Evolutionary conservation across 2,113 vertebrate species (phyloP), one percentile per base, ranked within the genome.

Genomic region (Leptodactylus fuscus): DNA sequence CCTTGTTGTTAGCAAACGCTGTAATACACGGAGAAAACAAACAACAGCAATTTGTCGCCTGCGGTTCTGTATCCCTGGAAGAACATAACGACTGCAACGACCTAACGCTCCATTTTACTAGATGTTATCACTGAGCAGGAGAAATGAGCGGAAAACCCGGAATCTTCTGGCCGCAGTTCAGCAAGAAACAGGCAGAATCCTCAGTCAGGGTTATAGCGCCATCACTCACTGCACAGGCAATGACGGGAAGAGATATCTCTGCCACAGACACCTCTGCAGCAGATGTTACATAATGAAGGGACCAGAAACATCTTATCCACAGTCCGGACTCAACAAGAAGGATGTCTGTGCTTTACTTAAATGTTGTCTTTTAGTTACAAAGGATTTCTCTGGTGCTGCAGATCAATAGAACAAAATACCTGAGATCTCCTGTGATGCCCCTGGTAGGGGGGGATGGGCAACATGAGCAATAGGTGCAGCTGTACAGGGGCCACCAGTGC

Each of bases 21-120:
- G 15, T 32, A 32, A 29, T 44, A 46, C 73, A 20, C 2, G 10
- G 46, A 49, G 29, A 53, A 77, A 77, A 34, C 16, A 77, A 77
- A 77, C 74, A 53, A 15, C 27, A n/a, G 29, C 48, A 51, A 77
- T 77, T 77, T 77, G 48, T 77, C 46, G 27, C 27, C 48, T 76
- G 27, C 73, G 16, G 32, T 29, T 32, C 11, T 27, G 71, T 27
- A 48, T 32, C 15, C 15, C 16, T 20, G 7, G 74, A 53, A 20
- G 48, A 51, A 53, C 27, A 53, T 53, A 77, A 34, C 18, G 48
- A 51, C 46, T 34, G 29, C 10, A 22, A 24, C 27, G 24, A 78
- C n/a, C 48, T 7, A 13, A 18, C 16, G 71, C 71, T 48, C 38
- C 44, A 49, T 75, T 49, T 34, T 53, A 22, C 29, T 77, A 34